Evolutionary conservation across 2,888 invertebrate species (phyloP), one percentile per base, ranked within the genome.

Genomic region (Trichacis sp.): DNA sequence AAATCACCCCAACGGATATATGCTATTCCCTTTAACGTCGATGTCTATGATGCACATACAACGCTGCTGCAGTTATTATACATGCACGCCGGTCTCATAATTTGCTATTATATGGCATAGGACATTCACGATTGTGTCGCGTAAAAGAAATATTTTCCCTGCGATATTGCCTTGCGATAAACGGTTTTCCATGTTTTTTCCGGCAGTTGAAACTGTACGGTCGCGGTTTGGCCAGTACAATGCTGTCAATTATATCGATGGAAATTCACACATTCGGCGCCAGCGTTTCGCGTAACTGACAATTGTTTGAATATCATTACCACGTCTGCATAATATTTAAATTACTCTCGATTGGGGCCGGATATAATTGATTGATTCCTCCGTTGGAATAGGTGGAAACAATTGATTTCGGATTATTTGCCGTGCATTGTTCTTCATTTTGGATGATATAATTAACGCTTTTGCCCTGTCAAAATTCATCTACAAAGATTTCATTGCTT

Each of bases 1-100:
- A 74, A 79, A 79, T 80, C 77, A 77, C 77, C 76, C 80, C 71
- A 76, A 76, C 79, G 81, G 80, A 80, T 81, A 77, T 74, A 75
- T 77, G 75, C 78, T 72, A 79, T 81, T 78, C 78, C 69, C 75
- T 77, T 75, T 71, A 74, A 76, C 77, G 75, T 65, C 75, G 73
- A 75, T 74, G 74, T 75, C 72, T 78, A 79, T 76, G 75, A 77
- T 68, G 40, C 12, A n/a, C 24, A 3, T 8, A 24, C 24, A 29
- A 29, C 29, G 29, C 9, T 29, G 29, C 9, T 29, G 74, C 48
- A 52, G 51, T 49, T 42, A 46, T 50, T 61, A 56, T 49, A 54
- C 46, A 63, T 59, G 46, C 48, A 49, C 53, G 46, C 63, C 43
- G 56, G 46, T 59, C 54, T 60, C 53, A 56, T 68, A 68, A 61